These are phyloP conservation scores for Crotalus viridis DNA, from an alignment of 2,113 vertebrate species.

Conservation along the genomic window DNA sequence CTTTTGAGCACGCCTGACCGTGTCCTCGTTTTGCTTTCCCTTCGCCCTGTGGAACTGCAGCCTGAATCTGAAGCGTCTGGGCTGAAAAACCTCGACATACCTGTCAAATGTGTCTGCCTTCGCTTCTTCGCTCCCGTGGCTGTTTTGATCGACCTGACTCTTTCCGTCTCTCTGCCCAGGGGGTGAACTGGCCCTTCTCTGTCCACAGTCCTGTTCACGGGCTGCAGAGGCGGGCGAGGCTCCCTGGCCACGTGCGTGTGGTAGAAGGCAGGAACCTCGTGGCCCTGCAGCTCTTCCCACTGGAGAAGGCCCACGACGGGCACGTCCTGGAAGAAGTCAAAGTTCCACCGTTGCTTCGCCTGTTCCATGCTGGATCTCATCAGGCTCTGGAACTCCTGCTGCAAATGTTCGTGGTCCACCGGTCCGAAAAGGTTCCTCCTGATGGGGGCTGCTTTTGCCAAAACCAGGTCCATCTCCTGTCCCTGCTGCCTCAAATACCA, in stretches of 20 bases:
- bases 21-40: neutral
- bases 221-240: neutral
- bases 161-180: conserved; percentile 11
- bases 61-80: neutral
- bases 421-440: conserved; percentile 77
- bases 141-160: conserved; percentile 61
- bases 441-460: neutral
- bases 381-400: conserved; percentile 72
- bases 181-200: neutral
- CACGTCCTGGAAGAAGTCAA: conserved; percentile 67
- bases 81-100: conserved; percentile 54
- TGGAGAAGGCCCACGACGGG: conserved; percentile 56
- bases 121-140: conserved; percentile 62
- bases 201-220: conserved; percentile 53
- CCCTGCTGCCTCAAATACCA: fast-evolving
- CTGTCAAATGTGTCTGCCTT: conserved; percentile 80
- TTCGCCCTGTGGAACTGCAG: conserved; percentile 19
- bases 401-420: conserved; percentile 72
- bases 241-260: conserved; percentile 58
- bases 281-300: conserved; percentile 72
- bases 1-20: neutral
- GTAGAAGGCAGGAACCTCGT: conserved; percentile 75
- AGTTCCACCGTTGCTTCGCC: conserved; percentile 76
- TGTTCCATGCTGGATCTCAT: conserved; percentile 59
- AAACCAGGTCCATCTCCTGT: neutral